Evolutionary conservation across 2,797 vertebrate species (phyloP).

Genomic region (Luscinia luscinia): DNA sequence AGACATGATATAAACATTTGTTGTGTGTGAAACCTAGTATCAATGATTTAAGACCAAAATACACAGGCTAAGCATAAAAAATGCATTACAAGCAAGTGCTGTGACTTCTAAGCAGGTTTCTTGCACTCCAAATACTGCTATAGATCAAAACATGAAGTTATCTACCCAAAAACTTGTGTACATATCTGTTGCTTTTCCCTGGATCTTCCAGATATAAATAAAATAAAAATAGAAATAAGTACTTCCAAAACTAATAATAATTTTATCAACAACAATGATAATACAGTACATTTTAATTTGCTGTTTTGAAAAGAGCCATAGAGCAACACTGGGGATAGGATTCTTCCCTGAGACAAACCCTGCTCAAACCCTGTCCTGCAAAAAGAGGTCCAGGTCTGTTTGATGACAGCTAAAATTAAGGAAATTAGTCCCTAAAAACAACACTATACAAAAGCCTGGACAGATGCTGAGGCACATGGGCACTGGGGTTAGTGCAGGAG

Average conservation of each 20-base stretch:
- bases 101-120: not conserved
- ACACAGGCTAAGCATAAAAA: not conserved
- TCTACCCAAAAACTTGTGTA: not conserved
- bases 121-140: not conserved
- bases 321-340: accelerated
- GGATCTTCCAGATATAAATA: not conserved
- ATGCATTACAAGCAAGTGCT: not conserved
- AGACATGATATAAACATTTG: not conserved
- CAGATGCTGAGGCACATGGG: not conserved
- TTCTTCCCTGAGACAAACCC: not conserved
- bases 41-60: not conserved
- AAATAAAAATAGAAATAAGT: not conserved
- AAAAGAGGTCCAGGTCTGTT: not conserved
- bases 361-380: not conserved
- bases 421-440: not conserved
- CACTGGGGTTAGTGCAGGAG: not conserved
- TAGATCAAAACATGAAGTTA: not conserved
- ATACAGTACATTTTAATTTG: not conserved
- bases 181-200: not conserved
- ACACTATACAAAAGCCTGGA: not conserved
- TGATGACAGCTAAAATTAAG: not conserved
- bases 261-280: not conserved
- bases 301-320: not conserved
- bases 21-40: not conserved
- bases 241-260: not conserved